phyloP scores from a whole-genome alignment of 92 coral and sea anemone genomes.

The Palythoa grandiflora region DNA sequence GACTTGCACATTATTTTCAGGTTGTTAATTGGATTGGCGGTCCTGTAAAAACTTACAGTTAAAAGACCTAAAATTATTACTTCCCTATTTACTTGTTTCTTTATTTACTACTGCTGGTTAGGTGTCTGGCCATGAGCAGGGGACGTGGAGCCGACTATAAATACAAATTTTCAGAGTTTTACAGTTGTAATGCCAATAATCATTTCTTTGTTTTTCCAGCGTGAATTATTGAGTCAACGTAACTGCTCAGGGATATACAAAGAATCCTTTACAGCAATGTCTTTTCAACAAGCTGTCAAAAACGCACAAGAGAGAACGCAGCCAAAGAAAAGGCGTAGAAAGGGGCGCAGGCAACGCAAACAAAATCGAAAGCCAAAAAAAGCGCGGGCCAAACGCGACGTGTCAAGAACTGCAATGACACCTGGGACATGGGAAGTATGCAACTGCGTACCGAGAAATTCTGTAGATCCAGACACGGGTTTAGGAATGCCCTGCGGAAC shows the following conservation, averaged over 20 bases:
- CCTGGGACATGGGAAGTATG: constrained; percentile 33
- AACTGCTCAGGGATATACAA: constrained; percentile 18
- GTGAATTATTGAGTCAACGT: not conserved
- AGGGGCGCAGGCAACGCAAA: not conserved
- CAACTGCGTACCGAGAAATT: constrained; percentile 4
- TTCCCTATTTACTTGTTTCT: no score
- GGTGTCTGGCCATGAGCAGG: no score
- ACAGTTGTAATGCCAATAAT: no score
- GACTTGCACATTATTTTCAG: no score
- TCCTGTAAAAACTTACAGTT: no score
- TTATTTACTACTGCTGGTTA: no score
- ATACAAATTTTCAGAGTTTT: no score
- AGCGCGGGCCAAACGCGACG: constrained; percentile 28
- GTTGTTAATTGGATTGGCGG: no score
- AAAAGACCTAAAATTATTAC: no score
- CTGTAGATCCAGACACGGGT: constrained; percentile 1
- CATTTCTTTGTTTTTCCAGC: constrained; percentile 1
- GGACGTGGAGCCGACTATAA: no score
- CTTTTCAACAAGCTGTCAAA: constrained; percentile 29
- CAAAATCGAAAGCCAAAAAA: not conserved
- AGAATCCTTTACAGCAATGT: constrained; percentile 28
- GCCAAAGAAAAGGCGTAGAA: not conserved
- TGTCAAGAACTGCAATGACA: not conserved
- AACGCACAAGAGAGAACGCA: constrained; percentile 13
- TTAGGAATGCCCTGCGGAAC: constrained; percentile 35